Evolutionary conservation across 2,888 invertebrate genomes (phyloP), one percentile per base, ranked within the genome.

Genomic region (Apodemia duryi): DNA sequence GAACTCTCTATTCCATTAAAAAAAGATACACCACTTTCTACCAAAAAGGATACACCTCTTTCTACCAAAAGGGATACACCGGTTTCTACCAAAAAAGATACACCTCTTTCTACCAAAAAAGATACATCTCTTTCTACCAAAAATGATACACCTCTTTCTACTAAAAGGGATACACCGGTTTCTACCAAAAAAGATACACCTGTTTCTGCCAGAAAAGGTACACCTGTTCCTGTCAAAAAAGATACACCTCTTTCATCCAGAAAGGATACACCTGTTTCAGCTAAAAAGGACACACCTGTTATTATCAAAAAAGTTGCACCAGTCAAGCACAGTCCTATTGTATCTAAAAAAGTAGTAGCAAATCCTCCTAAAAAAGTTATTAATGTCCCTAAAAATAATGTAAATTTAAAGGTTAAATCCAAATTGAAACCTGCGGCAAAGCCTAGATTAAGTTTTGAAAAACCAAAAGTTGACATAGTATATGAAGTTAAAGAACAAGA

Each of bases 401-500:
- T 54, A 54, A 54, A 54, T 54, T 29, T 54, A 9, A 54, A 32
- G 32, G 29, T 54, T 54, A 28, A 10, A 28, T 10, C 11, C 10
- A 54, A 54, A 54, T 2, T 11, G 21, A 54, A 54, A 54, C 29
- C 54, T 29, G 4, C 29, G 1, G 11, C n/a, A n/a, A 54, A 54
- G 3, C 54, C 29, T 29, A 54, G 28, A 54, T 28, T 54, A n/a
- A 54, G 54, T 54, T 54, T 29, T 10, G 54, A 29, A 54, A 74
- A 70, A 69, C 70, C 71, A 10, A 72, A 67, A 64, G 63, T 68
- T 6, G 74, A 75, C 35, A 64, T 69, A n/a, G 72, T 83, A 64
- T 91, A 90, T 65, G 86, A 88, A 75, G 84, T 91, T 0, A 81
- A 77, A 52, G 88, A 90, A 71, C 82, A 79, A 51, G 84, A 88